A percentile compares a stretch with the other conserved stretches of the same genome.
Conservation (phyloP, 2,797 vertebrate genomes). For the Diplodus puntazzo region DNA sequence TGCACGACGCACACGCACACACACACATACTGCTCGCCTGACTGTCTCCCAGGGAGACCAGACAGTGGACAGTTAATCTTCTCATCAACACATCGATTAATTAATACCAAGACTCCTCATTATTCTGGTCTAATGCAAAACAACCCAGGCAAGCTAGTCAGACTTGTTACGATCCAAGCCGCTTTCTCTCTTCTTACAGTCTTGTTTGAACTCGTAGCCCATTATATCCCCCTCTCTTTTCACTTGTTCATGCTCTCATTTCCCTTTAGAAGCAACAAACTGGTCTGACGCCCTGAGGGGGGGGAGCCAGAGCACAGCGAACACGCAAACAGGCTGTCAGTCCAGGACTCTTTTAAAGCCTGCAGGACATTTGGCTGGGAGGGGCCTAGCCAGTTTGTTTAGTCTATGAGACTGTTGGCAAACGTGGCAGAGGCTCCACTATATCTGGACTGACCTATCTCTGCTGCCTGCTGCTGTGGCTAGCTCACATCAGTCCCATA, state of each 20-base stretch:
- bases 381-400: conserved; percentile 70
- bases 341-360: conserved; percentile 57
- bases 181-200: conserved; percentile 36
- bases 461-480: conserved; percentile 29
- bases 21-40: conserved; percentile 42
- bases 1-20: conserved; percentile 27
- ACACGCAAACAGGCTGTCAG: conserved; percentile 66
- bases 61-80: conserved; percentile 71
- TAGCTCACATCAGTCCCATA: conserved; percentile 24
- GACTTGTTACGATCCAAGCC: conserved; percentile 37
- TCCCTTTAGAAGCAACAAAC: conserved; percentile 60
- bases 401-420: conserved; percentile 74
- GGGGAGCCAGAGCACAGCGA: conserved; percentile 17
- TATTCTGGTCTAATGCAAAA: conserved; percentile 61
- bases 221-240: conserved; percentile 46
- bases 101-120: conserved; percentile 68
- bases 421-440: conserved; percentile 68
- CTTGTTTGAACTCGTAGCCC: conserved; percentile 59
- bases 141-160: conserved; percentile 35
- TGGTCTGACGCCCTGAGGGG: conserved; percentile 43
- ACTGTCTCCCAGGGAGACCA: conserved; percentile 72
- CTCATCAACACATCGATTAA: conserved; percentile 70
- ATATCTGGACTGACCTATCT: conserved; percentile 58
- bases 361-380: conserved; percentile 54
- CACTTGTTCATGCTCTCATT: conserved; percentile 50